phyloP scores from a whole-genome alignment of 2,113 vertebrate species.

The Urocynchramus pylzowi region DNA sequence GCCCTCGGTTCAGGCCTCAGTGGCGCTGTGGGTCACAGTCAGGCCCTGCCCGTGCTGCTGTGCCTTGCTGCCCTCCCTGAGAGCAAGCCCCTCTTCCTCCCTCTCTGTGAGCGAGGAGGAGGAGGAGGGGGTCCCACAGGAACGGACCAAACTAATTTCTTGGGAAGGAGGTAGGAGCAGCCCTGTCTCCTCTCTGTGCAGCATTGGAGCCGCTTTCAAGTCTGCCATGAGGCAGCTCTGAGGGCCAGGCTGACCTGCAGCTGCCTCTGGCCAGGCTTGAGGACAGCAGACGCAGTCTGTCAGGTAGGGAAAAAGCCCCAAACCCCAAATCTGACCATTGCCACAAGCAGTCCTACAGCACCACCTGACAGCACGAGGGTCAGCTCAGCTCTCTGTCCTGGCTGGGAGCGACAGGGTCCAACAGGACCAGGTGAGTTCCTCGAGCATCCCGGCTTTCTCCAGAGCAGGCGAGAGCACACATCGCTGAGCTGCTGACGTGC shows the following conservation, averaged over 20 bases:
- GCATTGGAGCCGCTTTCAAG: rapidly evolving
- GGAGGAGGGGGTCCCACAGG: background rate
- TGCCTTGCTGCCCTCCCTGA: background rate
- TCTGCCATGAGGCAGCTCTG: rapidly evolving
- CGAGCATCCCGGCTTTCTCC: background rate
- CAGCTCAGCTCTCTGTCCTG: background rate
- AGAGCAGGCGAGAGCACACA: background rate
- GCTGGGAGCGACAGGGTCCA: background rate
- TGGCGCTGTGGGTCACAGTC: rapidly evolving
- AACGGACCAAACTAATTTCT: background rate
- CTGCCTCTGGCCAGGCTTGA: background rate
- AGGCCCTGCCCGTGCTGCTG: rapidly evolving
- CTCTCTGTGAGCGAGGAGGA: background rate
- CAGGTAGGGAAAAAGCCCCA: background rate
- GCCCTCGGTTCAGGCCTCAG: rapidly evolving
- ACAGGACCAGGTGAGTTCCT: background rate
- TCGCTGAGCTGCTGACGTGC: background rate
- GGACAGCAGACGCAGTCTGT: background rate
- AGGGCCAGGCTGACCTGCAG: background rate
- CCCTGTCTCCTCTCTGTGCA: background rate
- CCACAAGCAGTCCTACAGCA: background rate
- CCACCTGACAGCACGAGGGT: rapidly evolving
- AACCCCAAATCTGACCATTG: background rate
- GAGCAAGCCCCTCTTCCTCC: rapidly evolving
- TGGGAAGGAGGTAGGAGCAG: background rate